Evolutionary conservation across 2,797 vertebrate genomes (phyloP).

Genomic region (Ficedula albicollis): DNA sequence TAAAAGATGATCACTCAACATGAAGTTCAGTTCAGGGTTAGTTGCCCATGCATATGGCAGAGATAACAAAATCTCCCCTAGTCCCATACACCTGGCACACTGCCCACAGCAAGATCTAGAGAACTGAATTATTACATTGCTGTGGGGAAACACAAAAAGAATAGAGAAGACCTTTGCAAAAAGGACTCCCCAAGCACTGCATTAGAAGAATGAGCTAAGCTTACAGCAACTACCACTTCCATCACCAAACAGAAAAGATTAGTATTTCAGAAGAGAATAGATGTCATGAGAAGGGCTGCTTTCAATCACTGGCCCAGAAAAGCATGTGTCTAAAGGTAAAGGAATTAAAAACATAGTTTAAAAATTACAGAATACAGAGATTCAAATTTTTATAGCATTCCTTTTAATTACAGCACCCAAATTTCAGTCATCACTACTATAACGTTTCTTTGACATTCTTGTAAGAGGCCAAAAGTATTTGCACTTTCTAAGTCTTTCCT

Average conservation of each 20-base stretch:
- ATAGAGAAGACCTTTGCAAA: not conserved
- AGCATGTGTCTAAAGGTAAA: not conserved
- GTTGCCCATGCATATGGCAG: not conserved
- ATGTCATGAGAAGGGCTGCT: not conserved
- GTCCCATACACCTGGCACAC: not conserved
- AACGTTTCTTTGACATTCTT: not conserved
- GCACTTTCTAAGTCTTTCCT: not conserved
- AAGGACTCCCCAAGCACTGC: not conserved
- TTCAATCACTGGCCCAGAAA: not conserved
- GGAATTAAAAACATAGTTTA: not conserved
- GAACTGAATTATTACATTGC: not conserved
- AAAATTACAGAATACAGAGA: not conserved
- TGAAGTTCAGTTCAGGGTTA: not conserved
- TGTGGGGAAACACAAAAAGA: not conserved
- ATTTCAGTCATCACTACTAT: not conserved
- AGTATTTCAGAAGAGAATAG: not conserved
- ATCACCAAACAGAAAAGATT: not conserved
- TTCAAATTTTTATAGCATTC: not conserved
- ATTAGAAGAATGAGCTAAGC: not conserved
- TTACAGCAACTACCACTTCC: not conserved
- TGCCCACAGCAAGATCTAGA: not conserved
- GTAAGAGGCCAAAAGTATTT: not conserved
- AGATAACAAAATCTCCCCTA: not conserved
- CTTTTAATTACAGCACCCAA: not conserved
- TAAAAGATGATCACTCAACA: not conserved